A percentile compares a stretch with the other conserved stretches of the same genome.
Conservation (phyloP, 2,888 invertebrate species). For the Bugulina stolonifera region DNA sequence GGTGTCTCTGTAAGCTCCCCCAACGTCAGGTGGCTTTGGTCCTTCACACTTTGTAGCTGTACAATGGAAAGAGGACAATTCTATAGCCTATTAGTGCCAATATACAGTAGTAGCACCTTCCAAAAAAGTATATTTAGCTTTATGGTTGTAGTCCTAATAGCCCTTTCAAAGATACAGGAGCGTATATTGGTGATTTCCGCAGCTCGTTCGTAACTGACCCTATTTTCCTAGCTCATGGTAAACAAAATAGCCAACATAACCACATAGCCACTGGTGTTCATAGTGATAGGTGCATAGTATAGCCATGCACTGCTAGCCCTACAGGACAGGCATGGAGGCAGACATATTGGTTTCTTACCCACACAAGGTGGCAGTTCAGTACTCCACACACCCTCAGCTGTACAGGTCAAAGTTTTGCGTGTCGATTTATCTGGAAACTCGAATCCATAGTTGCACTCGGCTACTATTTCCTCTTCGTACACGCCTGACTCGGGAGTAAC, state of each 20-base stretch:
- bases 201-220: too few relatives aligned
- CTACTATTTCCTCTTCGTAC: slow-evolving; percentile 5
- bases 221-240: too few relatives aligned
- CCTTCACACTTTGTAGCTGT: slow-evolving; percentile 18
- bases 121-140: too few relatives aligned
- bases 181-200: too few relatives aligned
- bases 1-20: slow-evolving; percentile 19
- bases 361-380: neutral
- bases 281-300: too few relatives aligned
- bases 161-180: too few relatives aligned
- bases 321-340: too few relatives aligned
- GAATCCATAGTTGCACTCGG: neutral
- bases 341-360: too few relatives aligned
- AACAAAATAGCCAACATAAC: too few relatives aligned
- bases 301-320: too few relatives aligned
- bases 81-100: neutral
- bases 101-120: neutral
- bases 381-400: slow-evolving; percentile 5
- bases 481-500: slow-evolving; percentile 9
- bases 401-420: neutral
- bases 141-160: too few relatives aligned
- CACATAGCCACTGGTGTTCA: too few relatives aligned
- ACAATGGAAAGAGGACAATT: neutral
- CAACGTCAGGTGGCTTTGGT: slow-evolving; percentile 20
- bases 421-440: slow-evolving; percentile 3